Conservation (phyloP, 2,888 invertebrate genomes). For the Torymus tubicola region DNA sequence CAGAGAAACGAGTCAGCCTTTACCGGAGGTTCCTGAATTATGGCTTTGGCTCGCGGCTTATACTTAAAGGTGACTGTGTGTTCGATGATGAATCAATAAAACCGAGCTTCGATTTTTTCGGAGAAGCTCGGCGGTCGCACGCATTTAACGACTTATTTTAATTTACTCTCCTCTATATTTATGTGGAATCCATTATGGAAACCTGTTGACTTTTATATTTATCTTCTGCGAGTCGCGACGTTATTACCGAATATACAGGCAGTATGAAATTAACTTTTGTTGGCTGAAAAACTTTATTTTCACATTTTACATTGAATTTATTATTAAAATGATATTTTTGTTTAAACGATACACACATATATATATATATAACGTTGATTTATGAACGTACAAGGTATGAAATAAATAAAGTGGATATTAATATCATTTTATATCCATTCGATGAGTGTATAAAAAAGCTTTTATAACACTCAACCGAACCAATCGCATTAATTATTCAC, state of each 20-base stretch:
- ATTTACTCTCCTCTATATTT: constrained; percentile 21
- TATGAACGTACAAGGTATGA: too few relatives aligned
- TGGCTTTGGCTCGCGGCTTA: constrained; percentile 58
- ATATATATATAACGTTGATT: too few relatives aligned
- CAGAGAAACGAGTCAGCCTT: constrained; percentile 60
- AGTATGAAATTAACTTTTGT: neutral
- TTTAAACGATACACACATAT: too few relatives aligned
- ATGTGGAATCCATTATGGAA: neutral
- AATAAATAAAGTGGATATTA: too few relatives aligned
- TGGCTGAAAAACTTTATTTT: neutral
- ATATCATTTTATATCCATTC: too few relatives aligned
- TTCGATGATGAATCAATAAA: constrained; percentile 56
- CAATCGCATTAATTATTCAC: too few relatives aligned
- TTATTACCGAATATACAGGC: too few relatives aligned
- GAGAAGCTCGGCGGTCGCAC: neutral
- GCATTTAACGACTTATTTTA: constrained; percentile 11
- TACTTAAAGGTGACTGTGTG: neutral
- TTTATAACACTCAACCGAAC: too few relatives aligned
- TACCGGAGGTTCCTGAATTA: constrained; percentile 66
- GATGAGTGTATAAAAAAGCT: too few relatives aligned
- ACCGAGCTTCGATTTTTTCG: constrained; percentile 12
- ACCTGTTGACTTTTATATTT: neutral
- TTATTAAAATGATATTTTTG: neutral
- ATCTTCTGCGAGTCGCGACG: too few relatives aligned
- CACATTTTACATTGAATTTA: neutral